Percentiles rank a stretch among this genome's conserved stretches.
These are phyloP conservation scores for Tetragonula clypearis DNA, from an alignment of 1,140 invertebrate species.

Conservation along the genomic window DNA sequence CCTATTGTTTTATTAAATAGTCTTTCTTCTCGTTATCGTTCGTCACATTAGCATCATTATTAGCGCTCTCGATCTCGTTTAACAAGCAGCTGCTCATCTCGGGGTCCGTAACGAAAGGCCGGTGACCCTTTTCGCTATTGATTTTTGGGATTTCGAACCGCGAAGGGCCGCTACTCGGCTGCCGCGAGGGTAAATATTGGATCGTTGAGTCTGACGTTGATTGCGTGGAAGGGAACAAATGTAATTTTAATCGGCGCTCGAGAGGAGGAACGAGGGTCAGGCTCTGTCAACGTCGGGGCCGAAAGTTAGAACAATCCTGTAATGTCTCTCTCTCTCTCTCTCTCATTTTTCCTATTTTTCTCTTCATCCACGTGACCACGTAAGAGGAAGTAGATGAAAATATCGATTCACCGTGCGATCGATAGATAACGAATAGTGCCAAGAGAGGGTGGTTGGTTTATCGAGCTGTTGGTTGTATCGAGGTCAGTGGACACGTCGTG, in stretches of 20 bases:
- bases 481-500: conserved; percentile 49
- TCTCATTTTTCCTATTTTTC: not conserved
- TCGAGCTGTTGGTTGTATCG: conserved; percentile 40
- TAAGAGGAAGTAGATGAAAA: conserved; percentile 44
- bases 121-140: conserved; percentile 62
- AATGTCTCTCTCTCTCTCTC: too few species aligned
- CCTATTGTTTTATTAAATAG: not conserved
- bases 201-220: conserved; percentile 65
- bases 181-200: conserved; percentile 62
- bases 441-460: not conserved
- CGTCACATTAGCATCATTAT: not conserved
- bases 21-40: not conserved
- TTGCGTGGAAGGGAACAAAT: conserved; percentile 66
- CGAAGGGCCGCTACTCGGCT: conserved; percentile 56
- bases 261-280: not conserved
- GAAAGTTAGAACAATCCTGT: conserved; percentile 40
- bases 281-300: not conserved
- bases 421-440: not conserved
- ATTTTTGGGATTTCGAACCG: conserved; percentile 65
- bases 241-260: conserved; percentile 63
- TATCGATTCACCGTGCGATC: conserved; percentile 36
- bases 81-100: conserved; percentile 54
- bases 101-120: conserved; percentile 37
- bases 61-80: conserved; percentile 7
- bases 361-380: not conserved